These are phyloP conservation scores for Nineta flava DNA, from an alignment of 2,888 invertebrate genomes.

Conservation along the genomic window DNA sequence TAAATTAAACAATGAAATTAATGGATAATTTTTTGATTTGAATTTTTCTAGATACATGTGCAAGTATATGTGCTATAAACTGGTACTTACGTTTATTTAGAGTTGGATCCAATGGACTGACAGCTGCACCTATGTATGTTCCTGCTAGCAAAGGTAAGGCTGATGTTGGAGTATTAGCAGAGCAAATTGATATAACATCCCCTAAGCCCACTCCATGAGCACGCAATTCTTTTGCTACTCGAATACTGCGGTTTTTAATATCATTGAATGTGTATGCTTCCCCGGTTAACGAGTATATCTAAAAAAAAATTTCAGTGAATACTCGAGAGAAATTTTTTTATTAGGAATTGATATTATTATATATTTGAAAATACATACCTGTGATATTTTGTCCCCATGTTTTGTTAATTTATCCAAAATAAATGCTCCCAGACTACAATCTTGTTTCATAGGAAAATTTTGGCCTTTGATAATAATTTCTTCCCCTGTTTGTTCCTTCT, in stretches of 20 bases:
- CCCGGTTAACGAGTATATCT: constrained; percentile 30
- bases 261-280: constrained; percentile 26
- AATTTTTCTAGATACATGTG: background rate
- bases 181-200: constrained; percentile 31
- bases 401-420: background rate
- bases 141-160: constrained; percentile 31
- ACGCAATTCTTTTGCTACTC: constrained; percentile 27
- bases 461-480: background rate
- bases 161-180: constrained; percentile 28
- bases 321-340: background rate
- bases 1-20: background rate
- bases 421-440: background rate
- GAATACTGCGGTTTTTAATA: constrained; percentile 24
- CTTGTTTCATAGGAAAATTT: background rate
- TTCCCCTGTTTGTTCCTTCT: background rate
- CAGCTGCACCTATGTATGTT: constrained; percentile 26
- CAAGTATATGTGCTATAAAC: background rate
- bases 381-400: background rate
- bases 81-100: constrained; percentile 13
- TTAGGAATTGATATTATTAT: background rate
- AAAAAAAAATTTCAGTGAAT: constrained; percentile 5
- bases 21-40: background rate
- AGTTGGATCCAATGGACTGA: constrained; percentile 18
- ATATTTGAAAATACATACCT: background rate
- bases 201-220: constrained; percentile 24